Evolutionary conservation across 2,888 invertebrate species (phyloP).

Genomic region (Ormyrus pomaceus): DNA sequence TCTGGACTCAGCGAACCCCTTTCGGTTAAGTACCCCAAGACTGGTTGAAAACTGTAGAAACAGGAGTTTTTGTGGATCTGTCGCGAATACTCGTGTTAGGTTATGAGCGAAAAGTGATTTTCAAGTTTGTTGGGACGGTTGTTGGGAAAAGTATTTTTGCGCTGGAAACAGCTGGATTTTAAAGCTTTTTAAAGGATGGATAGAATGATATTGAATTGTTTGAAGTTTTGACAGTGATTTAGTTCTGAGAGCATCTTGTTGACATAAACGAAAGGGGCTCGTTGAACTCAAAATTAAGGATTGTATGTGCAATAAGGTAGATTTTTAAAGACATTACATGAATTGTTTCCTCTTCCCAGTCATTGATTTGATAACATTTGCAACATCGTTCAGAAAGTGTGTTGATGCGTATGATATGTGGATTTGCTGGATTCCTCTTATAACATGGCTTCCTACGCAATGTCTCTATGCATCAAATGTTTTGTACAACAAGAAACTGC

Average conservation of each 20-base stretch:
- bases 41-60: background rate
- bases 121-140: background rate
- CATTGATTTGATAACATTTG: constrained; percentile 7
- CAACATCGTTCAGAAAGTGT: background rate
- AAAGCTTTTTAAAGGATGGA: no score
- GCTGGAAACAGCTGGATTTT: background rate
- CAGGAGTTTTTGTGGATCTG: no score
- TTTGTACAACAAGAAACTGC: constrained; percentile 22
- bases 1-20: constrained; percentile 12
- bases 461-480: constrained; percentile 6
- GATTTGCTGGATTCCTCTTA: constrained; percentile 24
- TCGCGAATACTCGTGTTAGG: constrained; percentile 1
- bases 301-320: background rate
- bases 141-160: background rate
- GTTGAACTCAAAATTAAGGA: constrained; percentile 19
- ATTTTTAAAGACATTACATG: background rate
- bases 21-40: background rate
- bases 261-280: constrained; percentile 41
- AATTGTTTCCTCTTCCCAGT: constrained; percentile 15
- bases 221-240: no score
- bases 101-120: constrained; percentile 5
- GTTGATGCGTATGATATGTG: constrained; percentile 46
- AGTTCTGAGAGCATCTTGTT: constrained; percentile 24
- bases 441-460: constrained; percentile 43
- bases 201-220: no score